These are phyloP conservation scores for Heptranchias perlo DNA, from an alignment of 2,113 vertebrate species.

Conservation along the genomic window DNA sequence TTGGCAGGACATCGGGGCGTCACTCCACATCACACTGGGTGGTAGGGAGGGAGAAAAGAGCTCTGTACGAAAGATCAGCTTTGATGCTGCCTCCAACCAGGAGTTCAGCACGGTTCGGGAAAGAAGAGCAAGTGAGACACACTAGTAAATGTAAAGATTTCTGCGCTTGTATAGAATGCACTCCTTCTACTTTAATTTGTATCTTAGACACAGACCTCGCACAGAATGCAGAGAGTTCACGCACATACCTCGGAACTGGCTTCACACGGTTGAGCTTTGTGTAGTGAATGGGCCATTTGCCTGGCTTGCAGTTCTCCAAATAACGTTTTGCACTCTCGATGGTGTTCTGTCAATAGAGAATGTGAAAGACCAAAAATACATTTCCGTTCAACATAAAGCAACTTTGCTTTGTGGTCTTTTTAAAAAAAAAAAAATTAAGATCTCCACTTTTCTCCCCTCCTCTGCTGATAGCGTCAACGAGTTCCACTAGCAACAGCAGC, in stretches of 20 bases:
- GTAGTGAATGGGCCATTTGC: slow-evolving; percentile 80
- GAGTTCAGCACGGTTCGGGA: background rate
- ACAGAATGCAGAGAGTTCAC: background rate
- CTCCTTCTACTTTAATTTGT: background rate
- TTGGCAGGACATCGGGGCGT: background rate
- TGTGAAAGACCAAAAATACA: no score
- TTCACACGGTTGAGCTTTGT: slow-evolving; percentile 66
- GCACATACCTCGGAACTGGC: slow-evolving; percentile 82
- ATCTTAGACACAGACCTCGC: background rate
- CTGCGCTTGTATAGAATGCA: background rate
- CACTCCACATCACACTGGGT: background rate
- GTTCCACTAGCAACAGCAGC: background rate
- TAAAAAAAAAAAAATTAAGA: no score
- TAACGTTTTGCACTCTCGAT: slow-evolving; percentile 82
- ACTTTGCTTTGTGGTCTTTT: background rate
- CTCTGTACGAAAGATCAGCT: background rate
- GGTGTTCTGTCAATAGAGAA: slow-evolving; percentile 72
- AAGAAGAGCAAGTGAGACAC: background rate
- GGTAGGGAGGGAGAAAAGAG: background rate
- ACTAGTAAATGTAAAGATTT: background rate
- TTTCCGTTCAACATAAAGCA: background rate
- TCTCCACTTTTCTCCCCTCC: background rate
- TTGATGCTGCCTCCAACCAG: background rate
- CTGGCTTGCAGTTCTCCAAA: slow-evolving; percentile 67
- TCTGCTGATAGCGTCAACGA: background rate